A percentile compares a stretch with the other conserved stretches of the same genome.
Evolutionary conservation across 2,797 vertebrate species (phyloP).

Genomic region (Brachymystax lenok): DNA sequence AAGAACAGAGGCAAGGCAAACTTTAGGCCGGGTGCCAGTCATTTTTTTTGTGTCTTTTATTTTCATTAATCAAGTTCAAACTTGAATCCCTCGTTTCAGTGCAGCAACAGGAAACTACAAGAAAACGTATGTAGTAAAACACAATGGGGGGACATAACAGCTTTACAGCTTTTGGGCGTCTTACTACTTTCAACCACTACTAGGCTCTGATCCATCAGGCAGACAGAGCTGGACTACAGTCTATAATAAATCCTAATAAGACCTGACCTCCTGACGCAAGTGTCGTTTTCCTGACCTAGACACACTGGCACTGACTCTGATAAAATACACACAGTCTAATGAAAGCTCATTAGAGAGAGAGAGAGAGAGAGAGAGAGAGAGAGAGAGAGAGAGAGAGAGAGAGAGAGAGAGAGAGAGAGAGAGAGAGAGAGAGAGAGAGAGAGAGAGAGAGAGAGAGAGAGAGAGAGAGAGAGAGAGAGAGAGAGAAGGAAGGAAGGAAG

Average conservation of each 20-base stretch:
- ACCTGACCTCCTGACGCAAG: slow-evolving; percentile 53
- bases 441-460: no score
- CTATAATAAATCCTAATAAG: slow-evolving; percentile 69
- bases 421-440: no score
- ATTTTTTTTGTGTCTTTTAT: background rate
- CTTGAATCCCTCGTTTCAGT: slow-evolving; percentile 30
- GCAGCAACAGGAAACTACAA: slow-evolving; percentile 19
- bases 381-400: background rate
- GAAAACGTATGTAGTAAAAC: no score
- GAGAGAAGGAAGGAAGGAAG: no score
- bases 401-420: no score
- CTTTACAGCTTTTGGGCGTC: slow-evolving; percentile 14
- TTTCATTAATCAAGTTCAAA: slow-evolving; percentile 29
- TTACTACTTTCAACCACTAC: slow-evolving; percentile 20
- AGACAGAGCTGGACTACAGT: slow-evolving; percentile 41
- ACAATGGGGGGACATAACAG: slow-evolving; percentile 19
- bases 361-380: background rate
- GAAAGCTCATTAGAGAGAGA: no score
- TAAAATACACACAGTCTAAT: slow-evolving; percentile 52
- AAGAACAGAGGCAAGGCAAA: no score
- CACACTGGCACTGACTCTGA: slow-evolving; percentile 60
- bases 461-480: no score
- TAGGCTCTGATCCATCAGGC: slow-evolving; percentile 14
- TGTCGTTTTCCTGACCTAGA: slow-evolving; percentile 57
- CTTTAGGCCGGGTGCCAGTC: background rate